phyloP scores from a whole-genome alignment of 2,797 vertebrate species.

The Cuculus canorus region DNA sequence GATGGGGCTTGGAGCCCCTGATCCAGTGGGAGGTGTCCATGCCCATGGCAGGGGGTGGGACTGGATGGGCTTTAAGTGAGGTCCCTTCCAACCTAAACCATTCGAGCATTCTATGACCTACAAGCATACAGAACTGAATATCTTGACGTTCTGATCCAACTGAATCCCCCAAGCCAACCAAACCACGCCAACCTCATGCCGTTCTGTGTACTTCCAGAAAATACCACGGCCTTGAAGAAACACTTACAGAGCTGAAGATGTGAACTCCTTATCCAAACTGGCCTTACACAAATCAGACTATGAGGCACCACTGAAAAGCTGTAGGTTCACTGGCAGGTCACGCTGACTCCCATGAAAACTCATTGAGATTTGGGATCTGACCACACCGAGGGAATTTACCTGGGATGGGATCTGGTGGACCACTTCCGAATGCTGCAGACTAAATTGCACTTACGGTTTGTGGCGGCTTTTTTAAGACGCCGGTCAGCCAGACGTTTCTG shows the following conservation, averaged over 20 bases:
- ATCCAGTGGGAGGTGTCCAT: no score
- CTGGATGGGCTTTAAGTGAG: no score
- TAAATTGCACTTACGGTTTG: neutral
- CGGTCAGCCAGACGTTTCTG: neutral
- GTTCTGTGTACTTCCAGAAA: neutral
- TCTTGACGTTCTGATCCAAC: neutral
- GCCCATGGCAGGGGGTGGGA: no score
- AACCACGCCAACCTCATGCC: neutral
- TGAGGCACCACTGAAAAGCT: neutral
- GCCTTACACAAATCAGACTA: neutral
- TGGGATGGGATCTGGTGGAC: neutral
- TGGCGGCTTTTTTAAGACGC: neutral
- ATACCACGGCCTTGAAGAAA: neutral
- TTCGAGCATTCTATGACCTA: neutral
- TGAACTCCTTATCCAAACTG: neutral
- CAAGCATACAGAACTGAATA: neutral
- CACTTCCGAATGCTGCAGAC: neutral
- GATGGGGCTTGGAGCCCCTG: no score
- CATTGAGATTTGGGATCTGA: neutral
- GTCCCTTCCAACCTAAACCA: no score
- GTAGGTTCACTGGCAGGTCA: neutral
- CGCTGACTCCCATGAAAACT: neutral
- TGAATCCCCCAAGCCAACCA: neutral
- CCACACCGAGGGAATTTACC: neutral
- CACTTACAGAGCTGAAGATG: accelerated